Percentiles rank a stretch among this genome's conserved stretches.
Conservation (phyloP, 2,113 vertebrate genomes). For the Eolophus roseicapilla region DNA sequence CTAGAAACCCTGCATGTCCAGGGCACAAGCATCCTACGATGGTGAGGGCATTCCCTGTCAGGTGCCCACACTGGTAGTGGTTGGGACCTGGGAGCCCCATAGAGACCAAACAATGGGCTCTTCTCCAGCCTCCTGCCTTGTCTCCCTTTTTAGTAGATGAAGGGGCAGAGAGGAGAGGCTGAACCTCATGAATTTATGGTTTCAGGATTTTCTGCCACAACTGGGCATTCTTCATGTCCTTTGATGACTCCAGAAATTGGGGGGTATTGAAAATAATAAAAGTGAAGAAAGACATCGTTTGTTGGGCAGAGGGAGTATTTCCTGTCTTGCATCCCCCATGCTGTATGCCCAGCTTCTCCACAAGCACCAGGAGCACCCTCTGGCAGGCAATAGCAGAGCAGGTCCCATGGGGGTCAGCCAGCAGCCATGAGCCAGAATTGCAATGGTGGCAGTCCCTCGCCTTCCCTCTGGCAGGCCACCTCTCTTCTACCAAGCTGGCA, state of each 20-base stretch:
- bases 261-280: neutral
- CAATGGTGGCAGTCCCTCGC: neutral
- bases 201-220: neutral
- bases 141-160: neutral
- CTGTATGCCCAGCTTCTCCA: rapidly evolving
- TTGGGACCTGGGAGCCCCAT: neutral
- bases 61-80: neutral
- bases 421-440: rapidly evolving
- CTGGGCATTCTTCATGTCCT: neutral
- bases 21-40: neutral
- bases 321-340: rapidly evolving
- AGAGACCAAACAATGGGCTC: neutral
- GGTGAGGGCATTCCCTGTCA: neutral
- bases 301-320: neutral
- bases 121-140: neutral
- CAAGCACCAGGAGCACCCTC: neutral
- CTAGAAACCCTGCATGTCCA: rapidly evolving
- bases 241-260: neutral
- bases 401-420: rapidly evolving
- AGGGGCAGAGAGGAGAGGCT: neutral
- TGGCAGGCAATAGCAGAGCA: neutral
- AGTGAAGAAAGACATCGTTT: neutral
- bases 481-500: neutral
- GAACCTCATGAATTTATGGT: neutral
- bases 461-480: neutral